phyloP scores from a whole-genome alignment of 2,888 invertebrate genomes.

The Acrocera orbiculus region DNA sequence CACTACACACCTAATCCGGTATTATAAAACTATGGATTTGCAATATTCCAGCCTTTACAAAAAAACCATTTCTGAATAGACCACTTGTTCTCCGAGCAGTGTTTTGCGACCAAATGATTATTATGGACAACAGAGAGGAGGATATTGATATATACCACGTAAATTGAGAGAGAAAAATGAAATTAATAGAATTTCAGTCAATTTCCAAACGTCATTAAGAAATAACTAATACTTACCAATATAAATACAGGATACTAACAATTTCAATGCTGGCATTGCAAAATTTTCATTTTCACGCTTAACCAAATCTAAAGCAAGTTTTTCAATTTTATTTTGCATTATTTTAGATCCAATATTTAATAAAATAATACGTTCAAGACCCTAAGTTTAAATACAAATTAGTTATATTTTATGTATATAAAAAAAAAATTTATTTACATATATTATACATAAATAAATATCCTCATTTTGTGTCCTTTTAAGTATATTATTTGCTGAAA shows the following conservation, averaged over 20 bases:
- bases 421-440: conserved; percentile 27
- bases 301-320: conserved; percentile 48
- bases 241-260: conserved; percentile 65
- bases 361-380: conserved; percentile 48
- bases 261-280: conserved; percentile 52
- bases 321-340: conserved; percentile 44
- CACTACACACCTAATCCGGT: too few relatives aligned
- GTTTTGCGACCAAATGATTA: too few relatives aligned
- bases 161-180: too few relatives aligned
- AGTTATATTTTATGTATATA: neutral
- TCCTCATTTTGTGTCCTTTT: conserved; percentile 29
- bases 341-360: conserved; percentile 30
- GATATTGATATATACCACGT: too few relatives aligned
- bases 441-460: conserved; percentile 33
- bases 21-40: too few relatives aligned
- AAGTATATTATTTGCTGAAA: conserved; percentile 37
- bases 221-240: conserved; percentile 33
- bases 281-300: conserved; percentile 49
- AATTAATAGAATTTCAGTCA: too few relatives aligned
- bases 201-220: too few relatives aligned
- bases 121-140: too few relatives aligned
- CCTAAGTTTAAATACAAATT: conserved; percentile 28
- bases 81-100: too few relatives aligned
- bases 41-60: too few relatives aligned
- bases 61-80: too few relatives aligned